phyloP scores from a whole-genome alignment of 1,140 invertebrate genomes.

The Nephila pilipes region DNA sequence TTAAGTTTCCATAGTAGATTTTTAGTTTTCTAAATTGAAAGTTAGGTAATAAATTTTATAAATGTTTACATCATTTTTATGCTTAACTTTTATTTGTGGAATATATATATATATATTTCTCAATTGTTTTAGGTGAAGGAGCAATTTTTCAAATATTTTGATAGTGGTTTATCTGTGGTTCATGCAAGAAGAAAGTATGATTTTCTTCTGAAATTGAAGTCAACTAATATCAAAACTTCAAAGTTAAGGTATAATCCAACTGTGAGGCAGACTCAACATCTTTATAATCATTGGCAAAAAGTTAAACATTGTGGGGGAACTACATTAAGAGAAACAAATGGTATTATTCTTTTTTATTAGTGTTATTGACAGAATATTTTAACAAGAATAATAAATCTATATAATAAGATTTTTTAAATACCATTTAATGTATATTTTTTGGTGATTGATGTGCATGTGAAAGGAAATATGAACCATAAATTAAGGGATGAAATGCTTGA shows the following conservation, averaged over 20 bases:
- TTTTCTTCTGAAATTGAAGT: background rate
- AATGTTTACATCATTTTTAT: too few relatives aligned
- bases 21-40: too few relatives aligned
- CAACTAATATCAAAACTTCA: background rate
- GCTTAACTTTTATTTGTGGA: background rate
- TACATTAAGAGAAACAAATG: background rate
- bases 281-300: constrained; percentile 5
- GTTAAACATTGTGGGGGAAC: background rate
- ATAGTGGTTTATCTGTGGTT: background rate
- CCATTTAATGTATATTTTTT: too few relatives aligned
- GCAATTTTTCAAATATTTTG: constrained; percentile 1
- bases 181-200: background rate
- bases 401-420: too few relatives aligned
- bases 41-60: too few relatives aligned
- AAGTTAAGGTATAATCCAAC: background rate
- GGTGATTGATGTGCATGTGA: too few relatives aligned
- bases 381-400: too few relatives aligned
- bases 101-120: background rate
- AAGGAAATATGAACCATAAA: too few relatives aligned
- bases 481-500: too few relatives aligned
- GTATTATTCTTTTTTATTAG: background rate
- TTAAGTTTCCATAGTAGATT: too few relatives aligned
- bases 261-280: background rate
- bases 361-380: background rate
- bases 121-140: background rate